These are phyloP conservation scores for Chironomus striatipennis DNA, from an alignment of 1,140 invertebrate genomes.

Conservation along the genomic window DNA sequence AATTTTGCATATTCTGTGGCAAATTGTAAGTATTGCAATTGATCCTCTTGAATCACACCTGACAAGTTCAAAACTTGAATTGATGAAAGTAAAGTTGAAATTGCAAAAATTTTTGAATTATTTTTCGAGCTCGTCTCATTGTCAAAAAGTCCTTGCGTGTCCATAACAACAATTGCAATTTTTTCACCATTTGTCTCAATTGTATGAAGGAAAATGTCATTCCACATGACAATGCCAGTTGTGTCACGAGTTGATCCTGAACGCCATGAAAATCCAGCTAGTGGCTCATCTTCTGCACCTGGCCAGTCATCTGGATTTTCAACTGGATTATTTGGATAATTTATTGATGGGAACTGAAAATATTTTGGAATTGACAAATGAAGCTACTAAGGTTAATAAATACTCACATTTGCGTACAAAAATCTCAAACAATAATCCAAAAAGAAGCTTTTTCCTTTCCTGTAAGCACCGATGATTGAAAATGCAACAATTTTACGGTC, in stretches of 20 bases:
- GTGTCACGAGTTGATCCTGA: slow-evolving; percentile 86
- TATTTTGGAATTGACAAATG: neutral
- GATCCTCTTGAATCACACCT: slow-evolving; percentile 59
- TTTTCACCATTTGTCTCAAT: slow-evolving; percentile 34
- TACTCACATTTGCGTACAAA: neutral
- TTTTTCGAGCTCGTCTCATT: slow-evolving; percentile 58
- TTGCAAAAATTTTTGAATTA: slow-evolving; percentile 61
- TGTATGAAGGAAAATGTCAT: slow-evolving; percentile 60
- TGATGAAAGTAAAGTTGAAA: slow-evolving; percentile 55
- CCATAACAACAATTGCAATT: slow-evolving; percentile 54
- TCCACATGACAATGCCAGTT: slow-evolving; percentile 88
- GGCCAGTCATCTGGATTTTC: slow-evolving; percentile 46
- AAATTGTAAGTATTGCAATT: slow-evolving; percentile 56
- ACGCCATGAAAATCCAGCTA: slow-evolving; percentile 77
- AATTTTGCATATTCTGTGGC: slow-evolving; percentile 66
- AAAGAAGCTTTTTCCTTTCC: neutral
- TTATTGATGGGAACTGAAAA: neutral
- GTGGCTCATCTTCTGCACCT: slow-evolving; percentile 52
- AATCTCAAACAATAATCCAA: neutral
- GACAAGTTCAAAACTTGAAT: slow-evolving; percentile 57
- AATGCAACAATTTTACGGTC: neutral
- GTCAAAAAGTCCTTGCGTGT: slow-evolving; percentile 68
- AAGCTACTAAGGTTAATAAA: neutral
- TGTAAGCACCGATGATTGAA: neutral
- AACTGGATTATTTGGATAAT: neutral